Evolutionary conservation across 2,797 vertebrate genomes (phyloP), one percentile per base, ranked within the genome.

Genomic region (Avahi laniger): DNA sequence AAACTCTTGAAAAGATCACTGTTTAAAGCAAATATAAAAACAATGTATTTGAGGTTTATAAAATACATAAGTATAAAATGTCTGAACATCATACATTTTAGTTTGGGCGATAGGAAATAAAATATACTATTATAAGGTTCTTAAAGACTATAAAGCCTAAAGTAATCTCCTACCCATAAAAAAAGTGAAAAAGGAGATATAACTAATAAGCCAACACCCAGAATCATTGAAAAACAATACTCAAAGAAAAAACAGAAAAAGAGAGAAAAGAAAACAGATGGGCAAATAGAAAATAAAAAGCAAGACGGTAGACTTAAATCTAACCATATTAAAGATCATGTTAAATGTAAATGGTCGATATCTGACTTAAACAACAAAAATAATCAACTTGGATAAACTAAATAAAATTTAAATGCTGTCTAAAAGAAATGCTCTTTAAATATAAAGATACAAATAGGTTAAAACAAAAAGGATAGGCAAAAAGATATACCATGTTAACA

Each of bases 291-390:
- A 95, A 88, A 94, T n/a, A 76, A 78, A 72, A 20, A 78, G 22
- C 76, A 86, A 92, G 57, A 93, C 83, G 52, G 70, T 0, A 94
- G 35, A 96, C 38, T 87, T 88, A 95, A 96, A 94, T 79, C 13
- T 61, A 93, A 88, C 11, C 30, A 63, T 78, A 70, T 35, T 76
- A 94, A 96, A 84, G 17, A 72, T 81, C 26, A 73, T 26, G 76
- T 90, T 93, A 89, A 93, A 89, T 57, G 1, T 57, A 86, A 91
- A 78, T 69, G 8, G 24, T 54, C 17, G 72, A 72, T 15, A 38
- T 14, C 22, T 1, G 41, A 89, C 93, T 82, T 87, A 94, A 92
- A 91, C 30, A 13, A 89, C 41, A 92, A 94, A 91, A 48, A 89
- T 0, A 50, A 30, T 80, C 33, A 89, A 43, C 43, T 54, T 72